Conservation (phyloP, 37 sponge, comb jelly and placozoan genomes). For the Bolinopsis microptera region DNA sequence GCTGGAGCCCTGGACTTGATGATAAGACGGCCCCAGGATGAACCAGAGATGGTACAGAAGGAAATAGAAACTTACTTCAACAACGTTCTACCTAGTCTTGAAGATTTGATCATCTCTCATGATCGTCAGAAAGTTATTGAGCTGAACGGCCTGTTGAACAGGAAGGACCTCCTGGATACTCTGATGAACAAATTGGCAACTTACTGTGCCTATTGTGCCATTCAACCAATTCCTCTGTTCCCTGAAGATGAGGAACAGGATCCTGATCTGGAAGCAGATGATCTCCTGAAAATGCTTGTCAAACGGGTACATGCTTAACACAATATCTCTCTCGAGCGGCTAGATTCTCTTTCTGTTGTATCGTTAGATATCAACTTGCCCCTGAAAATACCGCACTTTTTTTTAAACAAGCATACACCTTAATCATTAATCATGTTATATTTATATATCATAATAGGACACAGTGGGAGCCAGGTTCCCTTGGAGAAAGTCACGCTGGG, state of each 20-base stretch:
- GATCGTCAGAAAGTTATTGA: constrained; percentile 82
- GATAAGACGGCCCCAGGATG: constrained; percentile 73
- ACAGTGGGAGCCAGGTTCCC: constrained; percentile 75
- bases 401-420: too few species aligned
- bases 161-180: constrained; percentile 74
- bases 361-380: too few species aligned
- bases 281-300: constrained; percentile 56
- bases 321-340: too few species aligned
- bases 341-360: too few species aligned
- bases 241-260: constrained; percentile 54
- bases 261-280: constrained; percentile 54
- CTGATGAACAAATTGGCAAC: constrained; percentile 54
- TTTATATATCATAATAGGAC: too few species aligned
- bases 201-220: constrained; percentile 49
- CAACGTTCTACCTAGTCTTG: constrained; percentile 16
- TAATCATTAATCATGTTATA: too few species aligned
- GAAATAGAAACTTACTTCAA: constrained; percentile 68
- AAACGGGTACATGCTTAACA: neutral
- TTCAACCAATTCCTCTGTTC: constrained; percentile 50
- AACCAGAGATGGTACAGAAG: constrained; percentile 33
- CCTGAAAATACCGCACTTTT: too few species aligned
- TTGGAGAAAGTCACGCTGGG: constrained; percentile 90
- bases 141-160: constrained; percentile 80
- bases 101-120: constrained; percentile 82
- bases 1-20: constrained; percentile 68